phyloP scores from a whole-genome alignment of 2,113 vertebrate species.

The Kobus ellipsiprymnus region DNA sequence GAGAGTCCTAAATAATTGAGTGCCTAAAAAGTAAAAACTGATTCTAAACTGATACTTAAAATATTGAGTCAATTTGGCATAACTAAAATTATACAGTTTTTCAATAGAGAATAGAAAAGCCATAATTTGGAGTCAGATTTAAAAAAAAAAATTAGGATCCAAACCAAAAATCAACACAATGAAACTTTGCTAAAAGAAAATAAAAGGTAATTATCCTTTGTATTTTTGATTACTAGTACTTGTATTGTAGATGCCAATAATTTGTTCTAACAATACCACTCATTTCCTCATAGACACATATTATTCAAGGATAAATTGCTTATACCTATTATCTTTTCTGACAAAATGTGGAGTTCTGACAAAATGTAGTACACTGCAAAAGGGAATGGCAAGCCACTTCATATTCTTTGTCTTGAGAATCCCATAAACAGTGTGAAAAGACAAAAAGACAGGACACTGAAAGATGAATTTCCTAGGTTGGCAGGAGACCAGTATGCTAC shows the following conservation, averaged over 20 bases:
- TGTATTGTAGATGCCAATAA: background rate
- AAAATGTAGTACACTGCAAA: too few relatives aligned
- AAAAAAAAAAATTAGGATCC: background rate
- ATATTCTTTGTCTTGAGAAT: too few relatives aligned
- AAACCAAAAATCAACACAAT: background rate
- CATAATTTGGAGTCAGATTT: background rate
- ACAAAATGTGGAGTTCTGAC: too few relatives aligned
- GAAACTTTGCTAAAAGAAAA: background rate
- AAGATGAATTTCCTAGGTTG: too few relatives aligned
- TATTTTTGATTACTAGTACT: background rate
- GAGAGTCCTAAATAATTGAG: background rate
- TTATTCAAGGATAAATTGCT: background rate
- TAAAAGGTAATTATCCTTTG: background rate
- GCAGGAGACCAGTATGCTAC: too few relatives aligned
- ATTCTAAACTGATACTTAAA: background rate
- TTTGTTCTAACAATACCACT: background rate
- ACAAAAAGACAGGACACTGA: too few relatives aligned
- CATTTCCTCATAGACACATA: background rate
- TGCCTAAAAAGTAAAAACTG: background rate
- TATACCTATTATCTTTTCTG: background rate
- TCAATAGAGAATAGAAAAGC: background rate
- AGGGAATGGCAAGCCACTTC: too few relatives aligned
- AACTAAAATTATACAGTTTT: background rate
- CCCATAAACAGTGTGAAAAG: too few relatives aligned
- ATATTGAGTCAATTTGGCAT: background rate